These are phyloP conservation scores for Calvadosia cruxmelitensis DNA, from an alignment of 30 jellyfish, hydroid and myxozoan genomes.

Conservation along the genomic window DNA sequence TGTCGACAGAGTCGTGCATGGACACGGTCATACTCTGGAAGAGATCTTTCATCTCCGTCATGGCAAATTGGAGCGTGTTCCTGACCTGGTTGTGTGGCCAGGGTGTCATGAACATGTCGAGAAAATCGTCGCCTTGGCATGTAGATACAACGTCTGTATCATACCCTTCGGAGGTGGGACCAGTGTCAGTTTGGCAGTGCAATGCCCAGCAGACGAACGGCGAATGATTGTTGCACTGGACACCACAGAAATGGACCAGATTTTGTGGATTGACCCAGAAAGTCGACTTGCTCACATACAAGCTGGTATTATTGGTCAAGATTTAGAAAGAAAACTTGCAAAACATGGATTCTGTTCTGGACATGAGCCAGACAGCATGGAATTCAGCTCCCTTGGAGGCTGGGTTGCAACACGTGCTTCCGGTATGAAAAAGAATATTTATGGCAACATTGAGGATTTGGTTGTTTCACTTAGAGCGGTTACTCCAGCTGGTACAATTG, in stretches of 20 bases:
- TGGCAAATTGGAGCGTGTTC: constrained; percentile 54
- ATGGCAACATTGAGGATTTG: constrained; percentile 90
- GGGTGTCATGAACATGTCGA: constrained; percentile 75
- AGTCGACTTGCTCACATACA: constrained; percentile 67
- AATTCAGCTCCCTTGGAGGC: constrained; percentile 91
- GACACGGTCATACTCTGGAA: constrained; percentile 90
- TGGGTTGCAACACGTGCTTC: constrained; percentile 99
- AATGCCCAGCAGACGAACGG: constrained; percentile 67
- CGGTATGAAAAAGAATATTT: constrained; percentile 83
- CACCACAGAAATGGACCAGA: constrained; percentile 82
- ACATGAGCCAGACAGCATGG: constrained; percentile 94
- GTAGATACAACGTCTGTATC: constrained; percentile 49
- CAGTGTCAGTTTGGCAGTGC: constrained; percentile 79
- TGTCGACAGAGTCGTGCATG: constrained; percentile 83
- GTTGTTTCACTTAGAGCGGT: constrained; percentile 63
- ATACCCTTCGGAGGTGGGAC: constrained; percentile 98
- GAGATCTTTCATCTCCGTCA: constrained; percentile 80
- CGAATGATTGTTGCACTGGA: constrained; percentile 88
- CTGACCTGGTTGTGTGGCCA: constrained; percentile 92
- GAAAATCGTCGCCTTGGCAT: constrained; percentile 54
- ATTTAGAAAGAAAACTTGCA: constrained; percentile 55
- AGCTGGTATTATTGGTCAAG: constrained; percentile 96
- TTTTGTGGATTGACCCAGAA: constrained; percentile 81
- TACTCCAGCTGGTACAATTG: constrained; percentile 81
- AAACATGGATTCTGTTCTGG: constrained; percentile 93